Evolutionary conservation across 2,797 vertebrate species (phyloP), one percentile per base, ranked within the genome.

Genomic region (Lepilemur ruficaudatus): DNA sequence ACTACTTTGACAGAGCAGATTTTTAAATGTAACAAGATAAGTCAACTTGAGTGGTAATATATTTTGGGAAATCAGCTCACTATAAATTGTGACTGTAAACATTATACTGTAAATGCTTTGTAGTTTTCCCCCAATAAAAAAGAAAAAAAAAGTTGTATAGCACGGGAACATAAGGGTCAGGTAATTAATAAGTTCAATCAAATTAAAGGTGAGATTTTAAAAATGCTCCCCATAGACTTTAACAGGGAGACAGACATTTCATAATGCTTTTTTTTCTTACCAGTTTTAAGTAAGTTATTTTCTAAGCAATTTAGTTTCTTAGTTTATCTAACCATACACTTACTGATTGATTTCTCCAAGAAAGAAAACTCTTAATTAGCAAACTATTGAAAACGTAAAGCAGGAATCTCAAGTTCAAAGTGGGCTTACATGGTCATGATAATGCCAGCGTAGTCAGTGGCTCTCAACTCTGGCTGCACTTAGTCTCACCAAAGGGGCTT

Each of bases 331-430:
- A 28, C 9, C 50, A 55, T 25, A 61, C 7, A 81, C 15, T 41
- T 89, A 85, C 35, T 69, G n/a, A 69, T 35, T 63, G n/a, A 69
- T 55, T 94, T 95, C 52, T 90, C 30, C 50, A 83, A 80, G 70
- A 67, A 93, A 32, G 22, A 82, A 89, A 67, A 20, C 1, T 32
- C 35, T 76, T 85, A 59, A 22, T 30, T 65, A 93, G 43, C 46
- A 87, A 94, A n/a, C 17, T 22, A 63, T 23, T 43, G 12, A 43
- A 76, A 92, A 52, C 35, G 0, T 75, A 76, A 84, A 87, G 22
- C 32, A 73, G 46, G 28, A 87, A n/a, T 61, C 28, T 90, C 20
- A 78, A 43, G 35, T 83, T 83, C 61, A 80, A 46, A 73, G 13
- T 43, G 61, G 18, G 38, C 10, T 43, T n/a, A 30, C 52, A 28